Conservation (phyloP, 1,140 invertebrate genomes). For the Bacillus rossius region DNA sequence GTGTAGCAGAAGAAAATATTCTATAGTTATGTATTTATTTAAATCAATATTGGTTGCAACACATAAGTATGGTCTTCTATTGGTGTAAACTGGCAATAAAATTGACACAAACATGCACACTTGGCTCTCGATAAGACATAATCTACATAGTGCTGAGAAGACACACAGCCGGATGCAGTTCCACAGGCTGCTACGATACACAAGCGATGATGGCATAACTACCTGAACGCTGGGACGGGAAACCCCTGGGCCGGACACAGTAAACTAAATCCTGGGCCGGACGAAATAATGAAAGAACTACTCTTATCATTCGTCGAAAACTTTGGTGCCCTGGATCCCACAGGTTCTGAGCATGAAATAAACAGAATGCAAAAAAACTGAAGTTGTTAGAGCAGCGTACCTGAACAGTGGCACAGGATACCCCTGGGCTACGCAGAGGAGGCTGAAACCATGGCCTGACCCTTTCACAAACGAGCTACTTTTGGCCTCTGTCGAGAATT, state of each 20-base stretch:
- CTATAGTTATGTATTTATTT: too few species aligned
- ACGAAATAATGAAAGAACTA: constrained; percentile 30
- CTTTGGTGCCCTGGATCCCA: constrained; percentile 53
- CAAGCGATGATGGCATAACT: constrained; percentile 10
- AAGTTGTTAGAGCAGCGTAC: constrained; percentile 44
- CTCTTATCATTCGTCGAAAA: constrained; percentile 42
- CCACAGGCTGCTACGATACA: too few species aligned
- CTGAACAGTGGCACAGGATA: constrained; percentile 59
- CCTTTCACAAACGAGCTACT: constrained; percentile 50
- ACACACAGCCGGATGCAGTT: too few species aligned
- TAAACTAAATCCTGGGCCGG: constrained; percentile 43
- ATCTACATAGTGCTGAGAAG: too few species aligned
- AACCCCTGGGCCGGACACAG: constrained; percentile 63
- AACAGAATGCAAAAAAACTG: too few species aligned
- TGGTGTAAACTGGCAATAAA: too few species aligned
- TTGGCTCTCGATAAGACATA: too few species aligned
- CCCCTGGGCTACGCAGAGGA: constrained; percentile 62
- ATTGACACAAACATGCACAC: too few species aligned
- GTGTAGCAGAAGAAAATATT: too few species aligned
- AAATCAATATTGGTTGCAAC: too few species aligned
- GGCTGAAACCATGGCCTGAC: constrained; percentile 46
- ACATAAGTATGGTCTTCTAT: too few species aligned
- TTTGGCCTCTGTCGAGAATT: constrained; percentile 51
- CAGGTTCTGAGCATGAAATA: constrained; percentile 43
- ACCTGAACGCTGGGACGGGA: constrained; percentile 61